A percentile compares a stretch with the other conserved stretches of the same genome.
These are phyloP conservation scores for Notocelia uddmanniana DNA, from an alignment of 2,888 invertebrate genomes.

Conservation along the genomic window DNA sequence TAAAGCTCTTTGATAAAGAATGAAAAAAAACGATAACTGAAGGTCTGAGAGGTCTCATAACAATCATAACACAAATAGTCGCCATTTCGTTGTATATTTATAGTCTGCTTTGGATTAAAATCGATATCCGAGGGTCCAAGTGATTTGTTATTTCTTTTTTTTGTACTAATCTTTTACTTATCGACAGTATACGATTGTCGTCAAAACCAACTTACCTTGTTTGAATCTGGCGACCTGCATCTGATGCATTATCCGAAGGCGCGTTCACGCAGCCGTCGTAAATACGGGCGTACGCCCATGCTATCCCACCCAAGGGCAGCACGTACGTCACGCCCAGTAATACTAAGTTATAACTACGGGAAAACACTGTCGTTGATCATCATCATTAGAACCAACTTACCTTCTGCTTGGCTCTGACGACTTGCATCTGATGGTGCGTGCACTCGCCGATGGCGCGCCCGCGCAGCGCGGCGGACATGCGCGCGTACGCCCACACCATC, in stretches of 20 bases:
- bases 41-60: no score
- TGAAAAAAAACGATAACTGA: no score
- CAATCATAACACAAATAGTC: no score
- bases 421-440: conserved; percentile 93
- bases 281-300: conserved; percentile 92
- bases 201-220: conserved; percentile 86
- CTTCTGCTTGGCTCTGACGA: conserved; percentile 94
- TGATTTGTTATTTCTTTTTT: no score
- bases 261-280: conserved; percentile 92
- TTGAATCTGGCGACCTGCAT: conserved; percentile 94
- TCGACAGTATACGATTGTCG: no score
- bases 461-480: conserved; percentile 93
- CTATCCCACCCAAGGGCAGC: conserved; percentile 93
- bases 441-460: conserved; percentile 94
- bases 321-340: conserved; percentile 93
- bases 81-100: no score
- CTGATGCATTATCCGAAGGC: conserved; percentile 95
- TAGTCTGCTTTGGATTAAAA: no score
- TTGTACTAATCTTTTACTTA: no score
- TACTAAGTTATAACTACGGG: conserved; percentile 92
- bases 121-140: no score
- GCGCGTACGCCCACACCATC: conserved; percentile 92
- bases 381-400: conserved; percentile 72
- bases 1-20: no score
- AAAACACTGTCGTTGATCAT: neutral